Evolutionary conservation across 1,140 invertebrate species (phyloP).

Genomic region (Teleopsis dalmanni): DNA sequence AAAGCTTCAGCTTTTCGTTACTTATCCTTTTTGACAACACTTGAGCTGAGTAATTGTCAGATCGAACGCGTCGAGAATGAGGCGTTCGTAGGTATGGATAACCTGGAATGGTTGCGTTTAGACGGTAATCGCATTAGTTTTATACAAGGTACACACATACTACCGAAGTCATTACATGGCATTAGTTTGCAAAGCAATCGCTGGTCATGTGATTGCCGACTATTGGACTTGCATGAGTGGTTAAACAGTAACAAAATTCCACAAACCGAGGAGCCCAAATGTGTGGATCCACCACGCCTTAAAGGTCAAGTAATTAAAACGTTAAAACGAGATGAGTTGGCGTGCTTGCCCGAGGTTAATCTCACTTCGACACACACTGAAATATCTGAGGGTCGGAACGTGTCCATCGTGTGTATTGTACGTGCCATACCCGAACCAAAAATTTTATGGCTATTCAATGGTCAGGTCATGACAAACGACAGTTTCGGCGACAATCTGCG

Average conservation of each 20-base stretch:
- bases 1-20: slow-evolving; percentile 67
- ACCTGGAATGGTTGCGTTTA: slow-evolving; percentile 75
- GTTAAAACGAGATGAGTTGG: slow-evolving; percentile 64
- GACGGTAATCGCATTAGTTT: slow-evolving; percentile 71
- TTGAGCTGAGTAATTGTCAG: slow-evolving; percentile 75
- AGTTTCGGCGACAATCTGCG: slow-evolving; percentile 56
- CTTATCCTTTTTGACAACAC: slow-evolving; percentile 63
- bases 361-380: slow-evolving; percentile 64
- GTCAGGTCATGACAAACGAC: slow-evolving; percentile 64
- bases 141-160: slow-evolving; percentile 59
- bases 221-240: slow-evolving; percentile 70
- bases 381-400: slow-evolving; percentile 68
- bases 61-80: slow-evolving; percentile 67
- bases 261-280: slow-evolving; percentile 66
- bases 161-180: slow-evolving; percentile 66
- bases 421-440: slow-evolving; percentile 69
- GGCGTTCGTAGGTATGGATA: slow-evolving; percentile 72
- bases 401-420: slow-evolving; percentile 69
- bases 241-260: slow-evolving; percentile 65
- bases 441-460: slow-evolving; percentile 73
- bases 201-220: slow-evolving; percentile 80
- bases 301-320: slow-evolving; percentile 59
- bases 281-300: slow-evolving; percentile 60
- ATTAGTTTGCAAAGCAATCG: slow-evolving; percentile 78
- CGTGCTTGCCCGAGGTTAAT: slow-evolving; percentile 70